Conservation (phyloP, 2,797 vertebrate species). For the Acrossocheilus fasciatus region DNA sequence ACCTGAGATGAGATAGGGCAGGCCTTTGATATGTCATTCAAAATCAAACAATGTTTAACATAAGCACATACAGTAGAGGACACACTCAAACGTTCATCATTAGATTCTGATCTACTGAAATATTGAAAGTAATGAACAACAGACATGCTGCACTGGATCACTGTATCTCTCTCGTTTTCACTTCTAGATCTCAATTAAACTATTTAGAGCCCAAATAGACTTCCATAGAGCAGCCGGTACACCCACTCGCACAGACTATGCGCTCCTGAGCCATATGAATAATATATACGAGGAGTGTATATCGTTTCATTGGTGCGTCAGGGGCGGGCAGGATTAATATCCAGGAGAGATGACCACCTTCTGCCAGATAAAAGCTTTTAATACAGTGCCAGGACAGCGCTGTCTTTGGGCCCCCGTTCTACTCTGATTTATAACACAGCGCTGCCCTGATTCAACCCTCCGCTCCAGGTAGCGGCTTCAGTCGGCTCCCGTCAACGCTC, state of each 20-base stretch:
- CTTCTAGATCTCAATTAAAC: constrained; percentile 40
- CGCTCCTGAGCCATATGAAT: constrained; percentile 56
- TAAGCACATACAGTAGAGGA: not conserved
- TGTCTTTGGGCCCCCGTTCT: constrained; percentile 48
- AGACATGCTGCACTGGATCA: constrained; percentile 32
- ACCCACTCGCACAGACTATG: constrained; percentile 48
- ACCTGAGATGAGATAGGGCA: constrained; percentile 73
- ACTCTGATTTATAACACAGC: constrained; percentile 59
- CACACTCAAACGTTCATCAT: constrained; percentile 30
- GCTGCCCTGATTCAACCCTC: constrained; percentile 61
- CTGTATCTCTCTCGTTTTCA: constrained; percentile 26
- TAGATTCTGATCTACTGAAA: constrained; percentile 34
- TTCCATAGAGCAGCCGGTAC: constrained; percentile 16
- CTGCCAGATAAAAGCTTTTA: constrained; percentile 66
- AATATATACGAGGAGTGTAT: constrained; percentile 60
- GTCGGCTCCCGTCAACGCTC: constrained; percentile 64
- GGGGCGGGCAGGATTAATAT: constrained; percentile 58
- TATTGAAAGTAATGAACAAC: constrained; percentile 39
- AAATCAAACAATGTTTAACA: not conserved
- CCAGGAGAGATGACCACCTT: constrained; percentile 56
- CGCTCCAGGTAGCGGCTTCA: constrained; percentile 63
- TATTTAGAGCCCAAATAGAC: constrained; percentile 39
- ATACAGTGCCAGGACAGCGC: constrained; percentile 62
- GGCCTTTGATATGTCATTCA: not conserved
- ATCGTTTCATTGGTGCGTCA: constrained; percentile 49